Conservation (phyloP, 2,888 invertebrate species). For the Homarus gammarus region DNA sequence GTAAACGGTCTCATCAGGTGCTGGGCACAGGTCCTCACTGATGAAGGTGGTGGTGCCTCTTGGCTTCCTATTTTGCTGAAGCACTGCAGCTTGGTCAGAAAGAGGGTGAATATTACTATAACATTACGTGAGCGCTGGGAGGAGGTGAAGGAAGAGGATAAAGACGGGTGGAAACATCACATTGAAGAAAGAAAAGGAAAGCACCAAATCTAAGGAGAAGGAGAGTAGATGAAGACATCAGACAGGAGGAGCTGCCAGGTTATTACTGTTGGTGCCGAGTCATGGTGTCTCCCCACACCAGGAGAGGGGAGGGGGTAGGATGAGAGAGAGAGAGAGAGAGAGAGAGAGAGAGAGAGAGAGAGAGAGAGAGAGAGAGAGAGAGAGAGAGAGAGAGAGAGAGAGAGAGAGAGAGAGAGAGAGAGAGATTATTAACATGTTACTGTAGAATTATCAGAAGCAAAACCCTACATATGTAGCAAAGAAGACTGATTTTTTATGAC, state of each 20-base stretch:
- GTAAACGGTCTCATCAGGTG: too few relatives aligned
- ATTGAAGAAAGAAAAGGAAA: not conserved
- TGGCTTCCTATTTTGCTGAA: too few relatives aligned
- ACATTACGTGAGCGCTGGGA: too few relatives aligned
- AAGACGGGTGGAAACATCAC: not conserved
- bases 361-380: conserved; percentile 4
- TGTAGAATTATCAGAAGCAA: too few relatives aligned
- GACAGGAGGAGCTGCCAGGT: not conserved
- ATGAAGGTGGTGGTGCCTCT: too few relatives aligned
- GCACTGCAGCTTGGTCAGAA: too few relatives aligned
- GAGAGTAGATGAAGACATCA: not conserved
- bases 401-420: not conserved
- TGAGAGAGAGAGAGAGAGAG: not conserved
- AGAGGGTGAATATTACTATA: too few relatives aligned
- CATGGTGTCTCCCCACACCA: not conserved
- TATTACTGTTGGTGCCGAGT: not conserved
- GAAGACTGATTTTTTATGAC: too few relatives aligned
- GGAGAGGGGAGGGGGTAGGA: too few relatives aligned
- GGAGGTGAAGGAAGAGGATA: not conserved
- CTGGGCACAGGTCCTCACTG: too few relatives aligned
- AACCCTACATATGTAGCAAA: too few relatives aligned
- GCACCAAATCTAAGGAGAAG: too few relatives aligned
- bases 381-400: conserved; percentile 10
- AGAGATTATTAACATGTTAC: not conserved
- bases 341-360: not conserved